Base-by-base conservation (phyloP, 2,113 vertebrate genomes). In the Piaya cayana region DNA sequence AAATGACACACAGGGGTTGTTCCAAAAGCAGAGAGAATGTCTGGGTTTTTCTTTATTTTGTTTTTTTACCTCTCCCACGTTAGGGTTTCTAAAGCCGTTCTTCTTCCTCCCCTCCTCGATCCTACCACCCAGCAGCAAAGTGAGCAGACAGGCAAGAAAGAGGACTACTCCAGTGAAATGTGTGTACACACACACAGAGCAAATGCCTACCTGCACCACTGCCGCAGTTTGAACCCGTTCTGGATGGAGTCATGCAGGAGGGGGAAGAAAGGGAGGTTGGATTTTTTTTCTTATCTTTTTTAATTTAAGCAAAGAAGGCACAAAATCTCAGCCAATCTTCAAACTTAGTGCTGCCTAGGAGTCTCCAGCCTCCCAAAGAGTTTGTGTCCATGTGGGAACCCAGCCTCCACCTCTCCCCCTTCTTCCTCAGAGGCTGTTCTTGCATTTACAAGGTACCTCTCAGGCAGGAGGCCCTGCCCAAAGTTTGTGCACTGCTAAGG, bases 21-120 rank as follows among this genome's bases (percentile, higher is more conserved):
- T 97, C 96, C 85, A 97, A 97, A 97, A 98, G 97, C 96, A 96
- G 72, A 83, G 91, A 92, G 83, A 70, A 80, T 58, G 91, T 94
- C 83, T 84, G 65, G 78, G 68, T 65, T 93, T 91, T 88, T 62
- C 74, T 77, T 88, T 90, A 39, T 14, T 64, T 32, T 37, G 15
- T 7, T 45, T 74, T 78, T 25, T 72, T 52, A 3, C 0, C 15
- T n/a, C 50, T 80, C 32, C 36, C 42, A 43, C 64, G 29, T 71
- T 23, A 67, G 7, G 29, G 26, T 93, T 97, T 92, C 78, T 68
- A 82, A 96, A 97, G 42, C 79, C 63, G 68, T 17, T 62, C 37
- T 90, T 92, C 70, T 89, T 72, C 49, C 78, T 60, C 56, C 20
- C 14, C 39, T 39, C 39, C 39, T 56, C 59, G 82, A 8, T 76